These are phyloP conservation scores for Mesitornis unicolor DNA, from an alignment of 2,113 vertebrate genomes.

Conservation along the genomic window DNA sequence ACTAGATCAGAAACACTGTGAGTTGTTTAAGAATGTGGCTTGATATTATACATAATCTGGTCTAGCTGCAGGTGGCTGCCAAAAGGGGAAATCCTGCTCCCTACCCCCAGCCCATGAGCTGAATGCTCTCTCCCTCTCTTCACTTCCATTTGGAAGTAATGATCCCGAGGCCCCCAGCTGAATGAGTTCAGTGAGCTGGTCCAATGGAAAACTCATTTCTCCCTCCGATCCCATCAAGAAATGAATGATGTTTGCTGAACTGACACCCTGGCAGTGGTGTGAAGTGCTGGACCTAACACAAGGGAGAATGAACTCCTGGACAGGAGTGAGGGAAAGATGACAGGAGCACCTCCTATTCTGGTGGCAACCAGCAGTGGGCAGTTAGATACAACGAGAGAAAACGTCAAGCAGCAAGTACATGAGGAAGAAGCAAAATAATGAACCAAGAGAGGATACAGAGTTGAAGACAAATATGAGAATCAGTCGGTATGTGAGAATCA, in stretches of 20 bases:
- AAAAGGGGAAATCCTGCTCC: slow-evolving; percentile 35
- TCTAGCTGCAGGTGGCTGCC: slow-evolving; percentile 41
- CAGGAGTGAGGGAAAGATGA: neutral
- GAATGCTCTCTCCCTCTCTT: neutral
- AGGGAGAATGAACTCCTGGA: neutral
- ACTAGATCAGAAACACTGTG: slow-evolving; percentile 40
- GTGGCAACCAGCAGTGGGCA: neutral
- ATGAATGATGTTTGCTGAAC: neutral
- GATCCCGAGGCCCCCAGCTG: neutral
- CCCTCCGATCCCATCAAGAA: neutral
- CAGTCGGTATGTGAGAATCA: neutral
- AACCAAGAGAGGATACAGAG: neutral
- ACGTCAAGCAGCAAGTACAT: neutral
- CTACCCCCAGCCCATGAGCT: neutral
- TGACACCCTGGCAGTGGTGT: neutral
- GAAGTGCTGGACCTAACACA: neutral
- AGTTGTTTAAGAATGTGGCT: slow-evolving; percentile 34
- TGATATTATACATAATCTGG: slow-evolving; percentile 41
- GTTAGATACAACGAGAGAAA: neutral
- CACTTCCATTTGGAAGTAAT: neutral
- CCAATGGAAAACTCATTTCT: neutral
- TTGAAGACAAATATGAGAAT: neutral
- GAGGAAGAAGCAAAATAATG: neutral
- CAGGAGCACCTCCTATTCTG: neutral
- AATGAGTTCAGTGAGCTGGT: neutral